Base-by-base conservation (phyloP, 2,888 invertebrate species). In the Diloba caeruleocephala region DNA sequence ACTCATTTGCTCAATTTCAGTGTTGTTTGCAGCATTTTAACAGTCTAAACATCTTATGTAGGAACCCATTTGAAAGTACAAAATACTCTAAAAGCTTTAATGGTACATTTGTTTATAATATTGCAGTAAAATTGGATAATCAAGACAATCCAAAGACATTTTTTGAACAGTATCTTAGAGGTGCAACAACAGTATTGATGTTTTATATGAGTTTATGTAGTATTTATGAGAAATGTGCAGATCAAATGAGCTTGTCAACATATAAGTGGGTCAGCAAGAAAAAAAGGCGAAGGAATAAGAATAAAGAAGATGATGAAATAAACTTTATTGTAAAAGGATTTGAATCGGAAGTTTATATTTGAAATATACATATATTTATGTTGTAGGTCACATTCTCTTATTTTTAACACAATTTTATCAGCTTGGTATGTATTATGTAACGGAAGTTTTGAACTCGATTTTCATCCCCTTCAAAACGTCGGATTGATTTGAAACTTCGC, bases 91-190 rank as follows among this genome's bases (percentile, higher is more conserved):
- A 95, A 71, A 90, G 95, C 57, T 97, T 94, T 66, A 96, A 96
- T 84, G 97, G 97, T 0, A 96, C 96, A 0, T 96, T 97, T 83
- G 81, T 96, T 0, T 97, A 97, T 73, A 97, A 97, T 88, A 85
- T 96, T 17, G 95, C 95, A 51, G 84, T 87, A 19, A 95, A 95
- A 84, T 90, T 97, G 37, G 94, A 94, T 55, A 93, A 90, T 58
- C 94, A 96, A 14, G 58, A 78, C 0, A 92, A 96, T 71, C 86
- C 95, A 0, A 82, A 88, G 17, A 76, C 74, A 29, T 96, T 95
- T 76, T 78, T 96, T 1, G 84, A 92, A 23, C 84, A 94, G 42
- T 93, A 94, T 58, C 68, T 95, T 3, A 82, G 78, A 74, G 92
- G 90, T 38, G 83, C 90, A 10, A 69, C 60, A 3, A 83, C 85